Conservation (phyloP, 2,113 vertebrate species). For the Arenaria interpres region DNA sequence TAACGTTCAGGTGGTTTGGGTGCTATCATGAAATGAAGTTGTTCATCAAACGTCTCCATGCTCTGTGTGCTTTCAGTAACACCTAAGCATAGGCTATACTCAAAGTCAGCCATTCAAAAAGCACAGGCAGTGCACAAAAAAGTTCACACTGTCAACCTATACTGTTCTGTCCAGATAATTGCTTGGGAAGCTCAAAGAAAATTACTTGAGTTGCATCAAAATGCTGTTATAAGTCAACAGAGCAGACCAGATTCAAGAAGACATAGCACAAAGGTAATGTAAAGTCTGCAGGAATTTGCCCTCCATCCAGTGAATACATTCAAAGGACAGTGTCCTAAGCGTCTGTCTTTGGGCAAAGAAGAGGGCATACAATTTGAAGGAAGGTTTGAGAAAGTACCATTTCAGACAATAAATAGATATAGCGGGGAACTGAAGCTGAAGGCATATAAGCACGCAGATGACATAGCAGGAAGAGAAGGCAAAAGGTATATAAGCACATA, state of each 20-base stretch:
- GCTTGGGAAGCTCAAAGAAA: background rate
- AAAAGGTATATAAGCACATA: background rate
- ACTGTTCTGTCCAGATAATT: background rate
- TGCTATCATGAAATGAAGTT: too few species aligned
- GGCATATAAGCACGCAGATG: background rate
- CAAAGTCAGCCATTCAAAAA: background rate
- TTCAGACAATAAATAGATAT: background rate
- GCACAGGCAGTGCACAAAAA: background rate
- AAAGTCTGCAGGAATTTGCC: background rate
- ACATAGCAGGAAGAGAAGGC: background rate
- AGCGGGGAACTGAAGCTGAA: background rate
- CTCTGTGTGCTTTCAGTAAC: background rate
- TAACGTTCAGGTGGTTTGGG: too few species aligned
- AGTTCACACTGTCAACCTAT: background rate
- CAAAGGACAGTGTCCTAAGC: background rate
- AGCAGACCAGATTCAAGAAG: background rate
- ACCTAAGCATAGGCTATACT: background rate
- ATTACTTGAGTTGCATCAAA: background rate
- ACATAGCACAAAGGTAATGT: accelerated
- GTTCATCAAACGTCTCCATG: background rate
- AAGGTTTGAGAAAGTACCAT: background rate
- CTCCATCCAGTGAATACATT: background rate
- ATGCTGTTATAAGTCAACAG: background rate
- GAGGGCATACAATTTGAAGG: background rate
- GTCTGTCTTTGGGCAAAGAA: background rate